Evolutionary conservation across 2,113 vertebrate genomes (phyloP).

Genomic region (Entelurus aequoreus): DNA sequence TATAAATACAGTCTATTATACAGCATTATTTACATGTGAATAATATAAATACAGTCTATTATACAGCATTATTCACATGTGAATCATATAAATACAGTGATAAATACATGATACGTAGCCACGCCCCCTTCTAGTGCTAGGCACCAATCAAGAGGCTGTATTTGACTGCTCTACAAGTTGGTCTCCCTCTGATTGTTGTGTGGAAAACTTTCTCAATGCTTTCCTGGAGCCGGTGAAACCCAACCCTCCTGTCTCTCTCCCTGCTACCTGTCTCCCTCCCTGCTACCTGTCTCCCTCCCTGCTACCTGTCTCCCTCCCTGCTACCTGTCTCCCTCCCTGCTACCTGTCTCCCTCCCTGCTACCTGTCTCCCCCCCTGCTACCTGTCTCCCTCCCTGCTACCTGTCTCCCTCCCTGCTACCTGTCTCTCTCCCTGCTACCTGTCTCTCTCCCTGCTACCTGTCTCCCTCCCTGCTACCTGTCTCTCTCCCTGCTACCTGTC

Average conservation of each 20-base stretch:
- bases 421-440: no score
- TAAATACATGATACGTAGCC: no score
- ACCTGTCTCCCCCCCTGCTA: slow-evolving; percentile 4
- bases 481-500: no score
- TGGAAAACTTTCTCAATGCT: slow-evolving; percentile 27
- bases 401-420: not conserved
- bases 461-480: not conserved
- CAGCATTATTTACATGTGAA: no score
- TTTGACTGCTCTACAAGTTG: no score
- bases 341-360: not conserved
- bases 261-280: not conserved
- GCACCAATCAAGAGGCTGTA: no score
- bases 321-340: not conserved
- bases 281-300: not conserved
- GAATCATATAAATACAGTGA: no score
- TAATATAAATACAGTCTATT: no score
- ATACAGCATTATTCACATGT: no score
- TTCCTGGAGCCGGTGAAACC: slow-evolving; percentile 11
- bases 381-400: not conserved
- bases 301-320: slow-evolving; percentile 12
- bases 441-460: not conserved
- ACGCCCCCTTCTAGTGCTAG: no score
- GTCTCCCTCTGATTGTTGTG: not conserved
- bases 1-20: no score
- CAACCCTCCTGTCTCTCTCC: not conserved